Percentiles rank a stretch among this genome's conserved stretches.
Evolutionary conservation across 2,797 vertebrate species (phyloP).

Genomic region (Toxotes lorentzi): DNA sequence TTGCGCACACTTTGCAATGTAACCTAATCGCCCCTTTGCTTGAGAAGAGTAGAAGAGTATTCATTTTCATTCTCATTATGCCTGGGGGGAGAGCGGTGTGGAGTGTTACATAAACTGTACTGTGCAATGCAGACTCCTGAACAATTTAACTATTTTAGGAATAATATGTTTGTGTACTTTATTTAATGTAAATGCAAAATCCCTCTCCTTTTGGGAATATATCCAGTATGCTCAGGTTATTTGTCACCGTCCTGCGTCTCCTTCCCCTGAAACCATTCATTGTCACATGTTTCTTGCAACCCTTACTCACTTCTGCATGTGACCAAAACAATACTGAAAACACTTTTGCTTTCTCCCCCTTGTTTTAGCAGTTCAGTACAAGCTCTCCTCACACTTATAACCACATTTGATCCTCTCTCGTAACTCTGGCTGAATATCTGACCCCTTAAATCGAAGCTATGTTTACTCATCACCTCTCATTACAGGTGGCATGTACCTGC

Average conservation of each 20-base stretch:
- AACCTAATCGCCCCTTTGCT: conserved; percentile 30
- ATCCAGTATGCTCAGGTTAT: background rate
- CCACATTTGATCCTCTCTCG: background rate
- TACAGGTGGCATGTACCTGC: no score
- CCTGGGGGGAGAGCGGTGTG: background rate
- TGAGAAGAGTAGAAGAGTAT: conserved; percentile 2
- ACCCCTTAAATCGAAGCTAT: no score
- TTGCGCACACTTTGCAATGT: conserved; percentile 24
- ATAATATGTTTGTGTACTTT: background rate
- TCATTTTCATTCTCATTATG: background rate
- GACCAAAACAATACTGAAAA: background rate
- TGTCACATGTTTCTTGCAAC: background rate
- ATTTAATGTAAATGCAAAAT: background rate
- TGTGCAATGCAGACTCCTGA: background rate
- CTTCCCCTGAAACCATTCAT: background rate
- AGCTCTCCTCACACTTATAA: background rate
- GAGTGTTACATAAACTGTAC: conserved; percentile 5
- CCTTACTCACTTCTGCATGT: conserved; percentile 16
- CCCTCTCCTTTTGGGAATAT: background rate
- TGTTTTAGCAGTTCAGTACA: background rate
- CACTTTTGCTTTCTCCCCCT: background rate
- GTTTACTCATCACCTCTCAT: background rate
- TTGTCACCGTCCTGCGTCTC: background rate
- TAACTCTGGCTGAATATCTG: background rate
- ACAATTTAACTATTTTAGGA: conserved; percentile 12